phyloP scores from a whole-genome alignment of 2,113 vertebrate species.

The Lepisosteus osseus region DNA sequence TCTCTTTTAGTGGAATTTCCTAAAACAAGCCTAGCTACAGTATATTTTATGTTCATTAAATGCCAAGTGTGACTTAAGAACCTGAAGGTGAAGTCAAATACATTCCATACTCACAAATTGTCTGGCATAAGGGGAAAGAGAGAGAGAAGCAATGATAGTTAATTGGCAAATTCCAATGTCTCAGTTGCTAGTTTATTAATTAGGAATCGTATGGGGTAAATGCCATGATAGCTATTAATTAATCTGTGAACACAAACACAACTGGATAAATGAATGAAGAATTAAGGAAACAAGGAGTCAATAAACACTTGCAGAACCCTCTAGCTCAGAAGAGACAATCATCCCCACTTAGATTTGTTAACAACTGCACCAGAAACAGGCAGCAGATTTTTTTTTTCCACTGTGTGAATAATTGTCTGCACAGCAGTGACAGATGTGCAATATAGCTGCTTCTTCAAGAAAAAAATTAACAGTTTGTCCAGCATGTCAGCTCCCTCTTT shows the following conservation, averaged over 20 bases:
- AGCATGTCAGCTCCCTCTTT: conserved; percentile 89
- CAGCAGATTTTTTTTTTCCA: conserved; percentile 49
- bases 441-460: conserved; percentile 86
- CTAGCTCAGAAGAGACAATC: conserved; percentile 33
- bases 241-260: conserved; percentile 33
- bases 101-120: not conserved
- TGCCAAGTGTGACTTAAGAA: not conserved
- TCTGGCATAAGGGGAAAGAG: not conserved
- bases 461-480: conserved; percentile 95
- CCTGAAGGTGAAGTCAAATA: not conserved
- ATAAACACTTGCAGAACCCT: conserved; percentile 37
- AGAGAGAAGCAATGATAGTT: conserved; percentile 10
- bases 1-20: too few relatives aligned
- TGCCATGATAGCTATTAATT: conserved; percentile 39
- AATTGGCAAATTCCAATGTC: conserved; percentile 16
- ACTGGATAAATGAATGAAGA: conserved; percentile 40
- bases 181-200: conserved; percentile 27
- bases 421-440: conserved; percentile 91
- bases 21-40: too few relatives aligned
- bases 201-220: conserved; percentile 37
- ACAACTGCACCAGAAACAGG: conserved; percentile 59
- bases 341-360: conserved; percentile 55
- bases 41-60: too few relatives aligned
- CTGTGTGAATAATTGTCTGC: conserved; percentile 76
- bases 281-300: conserved; percentile 40